A percentile compares a stretch with the other conserved stretches of the same genome.
Evolutionary conservation across 2,888 invertebrate species (phyloP).

Genomic region (Esperia sulphurella): DNA sequence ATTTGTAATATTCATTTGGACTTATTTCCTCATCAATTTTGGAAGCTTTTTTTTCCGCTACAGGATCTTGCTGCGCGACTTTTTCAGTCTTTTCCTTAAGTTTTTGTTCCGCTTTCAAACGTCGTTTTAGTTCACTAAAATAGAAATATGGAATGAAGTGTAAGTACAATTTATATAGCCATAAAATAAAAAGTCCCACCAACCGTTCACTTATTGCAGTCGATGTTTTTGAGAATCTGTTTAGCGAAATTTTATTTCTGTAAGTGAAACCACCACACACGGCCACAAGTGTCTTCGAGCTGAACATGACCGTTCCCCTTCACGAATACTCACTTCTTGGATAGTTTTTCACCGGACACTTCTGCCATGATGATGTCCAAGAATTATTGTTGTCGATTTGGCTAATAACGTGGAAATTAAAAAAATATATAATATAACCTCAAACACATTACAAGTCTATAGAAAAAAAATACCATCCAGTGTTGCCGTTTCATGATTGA

Average conservation of each 20-base stretch:
- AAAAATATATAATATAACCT: no score
- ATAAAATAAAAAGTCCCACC: slow-evolving; percentile 32
- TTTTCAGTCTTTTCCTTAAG: slow-evolving; percentile 94
- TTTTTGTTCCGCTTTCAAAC: slow-evolving; percentile 95
- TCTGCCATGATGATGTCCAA: slow-evolving; percentile 72
- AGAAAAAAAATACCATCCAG: no score
- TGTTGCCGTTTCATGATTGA: no score
- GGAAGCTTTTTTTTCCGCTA: slow-evolving; percentile 46
- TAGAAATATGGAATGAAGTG: slow-evolving; percentile 36
- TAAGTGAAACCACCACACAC: slow-evolving; percentile 24
- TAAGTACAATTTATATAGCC: slow-evolving; percentile 21
- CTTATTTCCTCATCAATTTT: slow-evolving; percentile 87
- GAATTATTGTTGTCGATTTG: no score
- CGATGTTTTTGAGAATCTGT: slow-evolving; percentile 41
- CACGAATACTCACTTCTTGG: slow-evolving; percentile 83
- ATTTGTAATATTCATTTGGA: slow-evolving; percentile 96
- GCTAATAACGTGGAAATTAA: no score
- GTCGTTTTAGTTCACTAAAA: slow-evolving; percentile 94
- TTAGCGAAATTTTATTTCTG: slow-evolving; percentile 37
- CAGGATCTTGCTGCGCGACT: slow-evolving; percentile 67
- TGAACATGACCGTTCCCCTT: slow-evolving; percentile 40
- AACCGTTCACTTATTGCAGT: slow-evolving; percentile 60
- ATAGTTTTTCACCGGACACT: slow-evolving; percentile 77
- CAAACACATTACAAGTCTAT: no score
- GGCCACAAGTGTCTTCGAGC: slow-evolving; percentile 34